Evolutionary conservation across 2,888 invertebrate species (phyloP).

Genomic region (Trachelus troglodyta): DNA sequence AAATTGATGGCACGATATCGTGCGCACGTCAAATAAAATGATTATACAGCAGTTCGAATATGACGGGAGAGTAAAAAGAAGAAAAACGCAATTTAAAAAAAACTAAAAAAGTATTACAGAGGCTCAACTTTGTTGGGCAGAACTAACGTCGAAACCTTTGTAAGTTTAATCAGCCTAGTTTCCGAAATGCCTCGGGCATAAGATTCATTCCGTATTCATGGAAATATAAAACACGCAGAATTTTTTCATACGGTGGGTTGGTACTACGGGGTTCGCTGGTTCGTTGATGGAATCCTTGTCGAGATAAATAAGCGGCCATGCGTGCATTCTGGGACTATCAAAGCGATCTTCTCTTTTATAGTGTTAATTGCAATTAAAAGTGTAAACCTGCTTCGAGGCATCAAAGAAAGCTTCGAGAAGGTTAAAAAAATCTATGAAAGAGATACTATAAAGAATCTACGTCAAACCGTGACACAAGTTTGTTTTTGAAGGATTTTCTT

Average conservation of each 20-base stretch:
- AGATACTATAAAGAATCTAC: background rate
- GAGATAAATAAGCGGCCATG: background rate
- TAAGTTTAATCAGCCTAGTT: slow-evolving; percentile 21
- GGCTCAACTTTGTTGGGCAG: background rate
- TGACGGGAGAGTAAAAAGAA: background rate
- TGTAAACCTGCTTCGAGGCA: slow-evolving; percentile 34
- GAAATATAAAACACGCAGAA: slow-evolving; percentile 23
- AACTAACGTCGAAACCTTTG: background rate
- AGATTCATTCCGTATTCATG: slow-evolving; percentile 30
- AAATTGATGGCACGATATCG: background rate
- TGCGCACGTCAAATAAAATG: background rate
- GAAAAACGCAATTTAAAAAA: background rate
- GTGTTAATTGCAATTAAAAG: slow-evolving; percentile 38
- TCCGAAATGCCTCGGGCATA: slow-evolving; percentile 21
- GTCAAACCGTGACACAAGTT: no score
- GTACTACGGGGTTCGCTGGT: background rate
- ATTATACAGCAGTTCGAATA: background rate
- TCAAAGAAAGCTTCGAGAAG: slow-evolving; percentile 25
- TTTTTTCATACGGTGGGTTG: slow-evolving; percentile 11
- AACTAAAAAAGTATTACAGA: background rate
- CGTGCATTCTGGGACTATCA: background rate
- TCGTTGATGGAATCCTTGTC: background rate
- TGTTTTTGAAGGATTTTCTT: background rate
- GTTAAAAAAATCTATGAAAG: slow-evolving; percentile 9
- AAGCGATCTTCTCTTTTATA: background rate